Base-by-base conservation (phyloP, 2,888 invertebrate genomes). In the Drosophila stalkeri region DNA sequence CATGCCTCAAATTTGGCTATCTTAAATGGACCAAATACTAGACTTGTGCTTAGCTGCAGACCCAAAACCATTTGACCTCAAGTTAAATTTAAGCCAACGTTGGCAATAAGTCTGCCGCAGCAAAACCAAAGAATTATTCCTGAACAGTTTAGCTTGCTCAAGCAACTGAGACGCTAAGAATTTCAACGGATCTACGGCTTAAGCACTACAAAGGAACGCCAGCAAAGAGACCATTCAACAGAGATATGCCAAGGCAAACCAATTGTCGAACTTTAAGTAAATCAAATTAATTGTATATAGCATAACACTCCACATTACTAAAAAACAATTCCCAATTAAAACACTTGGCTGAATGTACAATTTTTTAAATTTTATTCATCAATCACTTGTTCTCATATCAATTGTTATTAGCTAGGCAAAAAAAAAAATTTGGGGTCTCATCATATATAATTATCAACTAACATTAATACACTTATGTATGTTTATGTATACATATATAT, bases 311-410 rank as follows among this genome's bases (percentile, higher is more conserved):
- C 41, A n/a, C 2, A 41, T 3, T n/a, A 41, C 1, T 41, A 7
- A 35, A 12, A 16, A n/a, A 39, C 3, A n/a, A 18, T 18, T 4
- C 18, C 6, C 20, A 44, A 2, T 14, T 8, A 56, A 57, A 44
- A 47, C n/a, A 18, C 14, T 3, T 16, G n/a, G 4, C 2, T n/a
- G 0, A 11, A 37, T 57, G 14, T 73, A 73, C 56, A 67, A 72
- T 71, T 81, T 76, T 84, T 75, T n/a, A 75, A 82, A 83, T 80
- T 80, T 89, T 89, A 86, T 89, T 86, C 72, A 66, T 89, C 77
- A 89, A 86, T 86, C 86, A 86, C 89, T 89, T 86, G 72, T 79
- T 82, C 72, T 73, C 80, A 86, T 86, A 83, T 88, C 75, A 82
- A 82, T 89, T 84, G 68, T 84, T 84, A 88, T 88, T 84, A 82